Evolutionary conservation across 2,797 vertebrate genomes (phyloP).

Genomic region (Poeciliopsis presidionis): DNA sequence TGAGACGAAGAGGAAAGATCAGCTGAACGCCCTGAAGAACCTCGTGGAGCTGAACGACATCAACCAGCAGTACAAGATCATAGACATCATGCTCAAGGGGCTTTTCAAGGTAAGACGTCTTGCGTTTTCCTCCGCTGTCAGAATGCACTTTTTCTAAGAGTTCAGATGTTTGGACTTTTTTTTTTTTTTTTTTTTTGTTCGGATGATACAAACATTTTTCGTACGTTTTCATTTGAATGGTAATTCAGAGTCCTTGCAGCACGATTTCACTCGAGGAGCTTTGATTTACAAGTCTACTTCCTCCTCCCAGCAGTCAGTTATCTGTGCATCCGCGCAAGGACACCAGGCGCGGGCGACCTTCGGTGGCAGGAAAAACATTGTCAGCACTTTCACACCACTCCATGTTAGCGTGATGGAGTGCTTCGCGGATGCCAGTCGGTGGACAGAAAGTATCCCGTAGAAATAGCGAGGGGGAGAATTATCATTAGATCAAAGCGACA

Average conservation of each 20-base stretch:
- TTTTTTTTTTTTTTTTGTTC: not conserved
- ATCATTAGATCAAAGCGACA: not conserved
- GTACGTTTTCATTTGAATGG: conserved; percentile 41
- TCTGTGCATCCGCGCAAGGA: conserved; percentile 59
- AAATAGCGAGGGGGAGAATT: conserved; percentile 5
- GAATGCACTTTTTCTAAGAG: conserved; percentile 5
- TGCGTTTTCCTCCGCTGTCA: not conserved
- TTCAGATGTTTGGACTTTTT: not conserved
- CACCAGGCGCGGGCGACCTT: conserved; percentile 34
- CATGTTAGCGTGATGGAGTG: conserved; percentile 12
- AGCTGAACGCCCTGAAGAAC: conserved; percentile 94
- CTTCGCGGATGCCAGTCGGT: not conserved
- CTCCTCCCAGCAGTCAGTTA: conserved; percentile 32
- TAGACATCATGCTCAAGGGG: conserved; percentile 98
- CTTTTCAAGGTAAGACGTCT: conserved; percentile 88
- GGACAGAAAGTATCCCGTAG: conserved; percentile 4
- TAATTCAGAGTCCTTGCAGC: conserved; percentile 29
- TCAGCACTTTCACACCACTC: conserved; percentile 52
- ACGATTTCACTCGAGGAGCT: conserved; percentile 3
- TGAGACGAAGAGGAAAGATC: conserved; percentile 96
- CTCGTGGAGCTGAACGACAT: conserved; percentile 94
- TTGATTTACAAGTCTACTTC: conserved; percentile 23
- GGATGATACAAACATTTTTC: conserved; percentile 31
- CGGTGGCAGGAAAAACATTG: conserved; percentile 30
- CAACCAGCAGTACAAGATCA: conserved; percentile 99